A percentile compares a stretch with the other conserved stretches of the same genome.
These are phyloP conservation scores for Philopedon plagiatum DNA, from an alignment of 2,888 invertebrate genomes.

Conservation along the genomic window DNA sequence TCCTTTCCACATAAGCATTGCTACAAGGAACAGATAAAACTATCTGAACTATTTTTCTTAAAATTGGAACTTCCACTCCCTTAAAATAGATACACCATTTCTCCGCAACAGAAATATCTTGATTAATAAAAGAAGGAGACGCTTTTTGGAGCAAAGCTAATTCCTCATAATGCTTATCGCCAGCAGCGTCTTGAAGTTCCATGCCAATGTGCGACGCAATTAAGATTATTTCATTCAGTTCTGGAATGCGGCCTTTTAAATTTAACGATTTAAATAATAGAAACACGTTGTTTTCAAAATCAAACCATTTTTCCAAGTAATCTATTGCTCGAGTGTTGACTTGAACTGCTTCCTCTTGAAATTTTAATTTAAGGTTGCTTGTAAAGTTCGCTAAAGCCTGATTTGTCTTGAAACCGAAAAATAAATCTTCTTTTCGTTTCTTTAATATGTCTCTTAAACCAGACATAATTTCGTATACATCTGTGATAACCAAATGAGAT, in stretches of 20 bases:
- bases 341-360: background rate
- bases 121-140: constrained; percentile 13
- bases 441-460: no score
- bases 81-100: constrained; percentile 14
- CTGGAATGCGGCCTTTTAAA: constrained; percentile 18
- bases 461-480: no score
- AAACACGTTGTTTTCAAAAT: constrained; percentile 1
- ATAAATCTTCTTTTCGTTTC: background rate
- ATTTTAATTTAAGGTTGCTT: background rate
- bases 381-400: background rate
- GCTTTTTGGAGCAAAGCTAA: constrained; percentile 11
- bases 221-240: constrained; percentile 19
- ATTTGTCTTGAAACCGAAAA: background rate
- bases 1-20: constrained; percentile 9
- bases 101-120: constrained; percentile 19
- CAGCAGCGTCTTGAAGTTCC: constrained; percentile 7
- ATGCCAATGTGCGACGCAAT: constrained; percentile 4
- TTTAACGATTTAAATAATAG: constrained; percentile 14
- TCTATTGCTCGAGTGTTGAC: background rate
- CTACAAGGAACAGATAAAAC: constrained; percentile 11
- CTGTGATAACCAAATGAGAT: no score
- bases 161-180: constrained; percentile 7
- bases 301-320: background rate
- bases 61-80: constrained; percentile 1
- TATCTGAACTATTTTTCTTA: background rate